phyloP scores from a whole-genome alignment of 2,797 vertebrate genomes.

The Thamnophis elegans region DNA sequence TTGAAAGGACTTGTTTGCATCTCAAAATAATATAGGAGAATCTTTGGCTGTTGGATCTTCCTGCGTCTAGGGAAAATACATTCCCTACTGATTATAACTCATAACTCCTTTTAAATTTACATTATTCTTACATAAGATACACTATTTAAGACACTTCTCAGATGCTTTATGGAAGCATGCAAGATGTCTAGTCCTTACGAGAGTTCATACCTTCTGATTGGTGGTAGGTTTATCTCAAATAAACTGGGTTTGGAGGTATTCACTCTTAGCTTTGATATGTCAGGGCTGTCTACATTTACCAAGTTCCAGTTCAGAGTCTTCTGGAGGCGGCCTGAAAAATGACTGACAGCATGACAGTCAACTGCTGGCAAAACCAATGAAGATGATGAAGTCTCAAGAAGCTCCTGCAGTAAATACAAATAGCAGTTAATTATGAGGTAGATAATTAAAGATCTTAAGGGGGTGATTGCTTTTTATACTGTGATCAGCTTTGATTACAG shows the following conservation, averaged over 20 bases:
- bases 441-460: slow-evolving; percentile 20
- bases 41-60: neutral
- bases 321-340: slow-evolving; percentile 55
- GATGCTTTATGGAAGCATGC: neutral
- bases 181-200: neutral
- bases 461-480: neutral
- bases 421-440: slow-evolving; percentile 35
- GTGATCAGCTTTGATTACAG: slow-evolving; percentile 20
- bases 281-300: slow-evolving; percentile 34
- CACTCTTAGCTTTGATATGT: slow-evolving; percentile 49
- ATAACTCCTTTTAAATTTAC: neutral
- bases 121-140: neutral
- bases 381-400: slow-evolving; percentile 63
- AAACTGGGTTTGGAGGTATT: slow-evolving; percentile 53
- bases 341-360: slow-evolving; percentile 51
- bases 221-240: slow-evolving; percentile 61
- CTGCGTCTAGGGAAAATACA: neutral
- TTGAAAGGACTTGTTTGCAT: neutral
- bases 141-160: slow-evolving; percentile 23
- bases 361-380: slow-evolving; percentile 71
- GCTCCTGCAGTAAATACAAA: slow-evolving; percentile 59
- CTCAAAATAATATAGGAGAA: neutral
- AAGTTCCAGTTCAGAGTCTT: slow-evolving; percentile 54
- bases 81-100: neutral
- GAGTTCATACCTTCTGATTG: slow-evolving; percentile 60